A percentile compares a stretch with the other conserved stretches of the same genome.
Evolutionary conservation across 2,888 invertebrate genomes (phyloP).

Genomic region (Micoletzkya japonica): DNA sequence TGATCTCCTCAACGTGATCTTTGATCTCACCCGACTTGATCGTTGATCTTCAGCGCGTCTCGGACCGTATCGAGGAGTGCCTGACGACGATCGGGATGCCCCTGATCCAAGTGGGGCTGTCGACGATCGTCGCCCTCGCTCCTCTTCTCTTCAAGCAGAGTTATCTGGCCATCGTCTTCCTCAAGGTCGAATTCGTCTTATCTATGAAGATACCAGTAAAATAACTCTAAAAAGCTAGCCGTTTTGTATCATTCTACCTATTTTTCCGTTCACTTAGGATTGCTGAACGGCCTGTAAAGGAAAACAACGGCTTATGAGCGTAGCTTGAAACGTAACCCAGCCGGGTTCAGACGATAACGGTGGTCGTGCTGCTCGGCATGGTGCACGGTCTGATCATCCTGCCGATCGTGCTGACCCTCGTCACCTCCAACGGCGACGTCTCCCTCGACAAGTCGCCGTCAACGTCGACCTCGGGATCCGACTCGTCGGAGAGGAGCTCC

Average conservation of each 20-base stretch:
- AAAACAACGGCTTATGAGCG: not conserved
- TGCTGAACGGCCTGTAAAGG: not conserved
- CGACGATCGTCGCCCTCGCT: constrained; percentile 55
- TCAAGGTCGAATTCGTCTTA: constrained; percentile 34
- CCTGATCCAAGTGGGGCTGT: constrained; percentile 54
- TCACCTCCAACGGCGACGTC: not conserved
- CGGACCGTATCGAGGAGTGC: constrained; percentile 47
- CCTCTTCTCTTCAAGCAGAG: constrained; percentile 59
- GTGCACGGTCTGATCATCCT: constrained; percentile 55
- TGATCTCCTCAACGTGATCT: no score
- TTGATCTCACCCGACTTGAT: no score
- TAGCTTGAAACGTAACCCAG: not conserved
- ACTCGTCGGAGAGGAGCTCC: constrained; percentile 31
- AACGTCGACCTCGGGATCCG: constrained; percentile 9
- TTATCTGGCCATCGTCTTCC: constrained; percentile 56
- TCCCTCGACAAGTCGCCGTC: constrained; percentile 12
- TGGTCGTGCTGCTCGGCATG: constrained; percentile 57
- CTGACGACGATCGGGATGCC: constrained; percentile 57
- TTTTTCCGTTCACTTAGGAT: not conserved
- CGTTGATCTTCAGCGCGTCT: constrained; percentile 35
- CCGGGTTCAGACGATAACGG: constrained; percentile 41
- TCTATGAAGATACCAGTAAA: not conserved
- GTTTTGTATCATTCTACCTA: not conserved
- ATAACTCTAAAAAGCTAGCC: not conserved
- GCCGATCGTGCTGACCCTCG: constrained; percentile 47